Evolutionary conservation across 2,888 invertebrate species (phyloP), one percentile per base, ranked within the genome.

Genomic region (Brachyopa scutellaris): DNA sequence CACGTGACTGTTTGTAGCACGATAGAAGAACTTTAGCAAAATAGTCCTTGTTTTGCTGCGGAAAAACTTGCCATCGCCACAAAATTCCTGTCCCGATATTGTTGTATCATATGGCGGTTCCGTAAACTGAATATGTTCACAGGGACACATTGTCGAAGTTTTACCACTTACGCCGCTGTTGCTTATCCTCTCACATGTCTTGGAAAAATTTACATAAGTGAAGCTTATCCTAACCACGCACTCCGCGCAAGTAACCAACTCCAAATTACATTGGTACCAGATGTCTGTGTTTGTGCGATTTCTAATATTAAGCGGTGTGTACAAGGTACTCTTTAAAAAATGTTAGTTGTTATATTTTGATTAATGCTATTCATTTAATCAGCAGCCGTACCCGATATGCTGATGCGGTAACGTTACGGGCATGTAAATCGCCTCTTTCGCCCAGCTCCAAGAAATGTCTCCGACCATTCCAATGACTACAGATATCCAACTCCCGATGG

Each of bases 241-340:
- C 13, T 94, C 93, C 0, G 95, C 93, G 87, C 95, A 95, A 1
- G 94, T 94, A 40, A 94, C 92, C 83, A 95, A 90, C 88, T 94
- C 94, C 64, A 94, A 89, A 83, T 92, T 92, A 87, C 94, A 94
- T 85, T 92, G 92, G 69, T 90, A 90, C 89, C 90, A 90, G 26
- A 88, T 86, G 78, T 92, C 91, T n/a, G 84, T 59, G 36, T 82
- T 86, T 55, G 87, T 87, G 57, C 87, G 87, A 66, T 87, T 87
- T 69, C 85, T 86, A 55, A 86, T 57, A 13, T 85, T 83, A 6
- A 84, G 72, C 11, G 87, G 85, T 29, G 86, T 84, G 66, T 86
- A 88, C 7, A 87, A 79, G 5, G 87, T 86, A 51, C 87, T 88
- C 88, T 88, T 76, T 23, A 85, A 77, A 17, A 15, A 13, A 33